Conservation (phyloP, 1,140 invertebrate genomes). For the Ylistrum balloti region DNA sequence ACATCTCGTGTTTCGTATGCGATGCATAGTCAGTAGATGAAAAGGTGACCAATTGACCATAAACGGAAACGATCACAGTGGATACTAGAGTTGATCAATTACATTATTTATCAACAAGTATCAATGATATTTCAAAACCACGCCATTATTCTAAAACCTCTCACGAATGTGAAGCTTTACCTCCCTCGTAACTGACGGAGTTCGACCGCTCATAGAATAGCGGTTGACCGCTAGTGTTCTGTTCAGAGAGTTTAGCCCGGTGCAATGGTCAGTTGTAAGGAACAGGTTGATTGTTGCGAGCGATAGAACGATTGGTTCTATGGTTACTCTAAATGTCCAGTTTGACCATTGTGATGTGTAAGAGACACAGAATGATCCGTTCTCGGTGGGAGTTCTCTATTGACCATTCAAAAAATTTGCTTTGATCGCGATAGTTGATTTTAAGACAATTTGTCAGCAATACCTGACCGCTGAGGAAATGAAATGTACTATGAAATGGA, state of each 20-base stretch:
- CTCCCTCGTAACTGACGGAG: neutral
- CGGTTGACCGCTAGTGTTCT: neutral
- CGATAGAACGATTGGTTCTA: neutral
- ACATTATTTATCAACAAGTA: too few relatives aligned
- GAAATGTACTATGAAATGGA: neutral
- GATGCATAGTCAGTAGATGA: too few relatives aligned
- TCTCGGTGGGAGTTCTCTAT: neutral
- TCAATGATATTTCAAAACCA: too few relatives aligned
- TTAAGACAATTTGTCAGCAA: neutral
- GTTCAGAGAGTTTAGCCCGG: neutral
- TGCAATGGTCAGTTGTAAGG: slow-evolving; percentile 11
- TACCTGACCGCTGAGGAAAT: neutral
- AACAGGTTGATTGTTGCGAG: neutral
- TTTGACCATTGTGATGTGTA: neutral
- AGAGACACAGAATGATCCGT: neutral
- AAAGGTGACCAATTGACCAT: too few relatives aligned
- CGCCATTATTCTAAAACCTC: too few relatives aligned
- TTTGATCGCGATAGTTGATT: neutral
- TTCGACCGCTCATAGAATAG: neutral
- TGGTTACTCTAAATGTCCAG: slow-evolving; percentile 17
- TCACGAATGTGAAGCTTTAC: neutral
- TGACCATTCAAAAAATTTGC: neutral
- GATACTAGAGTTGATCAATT: too few relatives aligned
- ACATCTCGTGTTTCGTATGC: too few relatives aligned
- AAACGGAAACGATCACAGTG: too few relatives aligned